Evolutionary conservation across 2,797 vertebrate species (phyloP), one percentile per base, ranked within the genome.

Genomic region (Onychomys arenicola): DNA sequence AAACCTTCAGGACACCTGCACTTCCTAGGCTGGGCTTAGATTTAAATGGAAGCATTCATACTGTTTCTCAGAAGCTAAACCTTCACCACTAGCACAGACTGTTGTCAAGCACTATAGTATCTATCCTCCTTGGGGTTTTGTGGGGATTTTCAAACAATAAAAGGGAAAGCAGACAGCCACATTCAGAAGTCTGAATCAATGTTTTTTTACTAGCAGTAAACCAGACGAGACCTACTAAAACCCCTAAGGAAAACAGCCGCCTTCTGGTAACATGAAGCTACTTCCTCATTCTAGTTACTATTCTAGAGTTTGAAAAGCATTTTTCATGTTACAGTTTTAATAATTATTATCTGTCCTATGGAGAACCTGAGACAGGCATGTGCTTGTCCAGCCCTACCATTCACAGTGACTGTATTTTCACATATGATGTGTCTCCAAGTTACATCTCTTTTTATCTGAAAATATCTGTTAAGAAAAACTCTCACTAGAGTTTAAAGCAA

Each of bases 41-140:
- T 96, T 95, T 87, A 93, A 96, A 93, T 59, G 37, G 13, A 84
- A 77, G 69, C 71, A 34, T 85, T 40, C n/a, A 9, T 73, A 13
- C 14, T 84, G 23, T 89, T 93, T 87, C 29, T 46, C 77, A 87
- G 52, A 93, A 95, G 12, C 21, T 55, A 59, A 94, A 90, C 83
- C 40, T n/a, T 96, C 80, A 63, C 17, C 32, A 93, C 34, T 55
- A 49, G 25, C 75, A 89, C 4, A n/a, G 84, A 90, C 8, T 7
- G 14, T 77, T 55, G 11, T 67, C 86, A 81, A 81, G 71, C 34
- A 90, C 55, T 73, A 49, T 43, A 61, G 25, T 81, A 43, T 90
- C 71, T 85, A 49, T 92, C 71, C 12, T 59, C 16, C 12, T 96
- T 93, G 69, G 37, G 34, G 63, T 81, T 82, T 92, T 27, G 87